phyloP scores from a whole-genome alignment of 2,888 invertebrate genomes.

The Hirudinaria manillensis region DNA sequence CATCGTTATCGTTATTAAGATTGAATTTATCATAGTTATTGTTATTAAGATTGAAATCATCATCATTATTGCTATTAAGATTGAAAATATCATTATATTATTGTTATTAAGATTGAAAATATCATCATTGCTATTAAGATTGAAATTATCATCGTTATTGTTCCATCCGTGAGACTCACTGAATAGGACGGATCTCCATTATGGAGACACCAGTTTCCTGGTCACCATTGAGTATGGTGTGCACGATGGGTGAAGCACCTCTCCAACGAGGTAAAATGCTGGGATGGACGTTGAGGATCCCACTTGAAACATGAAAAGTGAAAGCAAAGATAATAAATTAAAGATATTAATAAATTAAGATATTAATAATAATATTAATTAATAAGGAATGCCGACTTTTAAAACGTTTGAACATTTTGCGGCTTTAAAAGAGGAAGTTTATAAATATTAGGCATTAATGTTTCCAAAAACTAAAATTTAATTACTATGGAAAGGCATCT shows the following conservation, averaged over 20 bases:
- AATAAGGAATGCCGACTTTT: background rate
- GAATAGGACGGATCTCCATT: slow-evolving; percentile 67
- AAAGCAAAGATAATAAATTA: background rate
- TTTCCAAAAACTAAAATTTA: background rate
- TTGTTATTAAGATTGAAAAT: too few species aligned
- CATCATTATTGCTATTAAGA: too few species aligned
- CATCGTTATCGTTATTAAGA: too few species aligned
- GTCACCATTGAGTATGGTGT: slow-evolving; percentile 78
- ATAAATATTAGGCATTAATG: background rate
- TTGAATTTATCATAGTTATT: too few species aligned
- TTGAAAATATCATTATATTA: too few species aligned
- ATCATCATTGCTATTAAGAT: too few species aligned
- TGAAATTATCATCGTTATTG: too few species aligned
- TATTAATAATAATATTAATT: too few species aligned
- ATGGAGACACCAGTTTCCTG: slow-evolving; percentile 73
- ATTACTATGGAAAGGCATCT: slow-evolving; percentile 63
- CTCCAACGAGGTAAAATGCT: slow-evolving; percentile 85
- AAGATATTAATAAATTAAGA: background rate
- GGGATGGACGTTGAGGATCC: slow-evolving; percentile 87
- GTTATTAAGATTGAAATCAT: too few species aligned
- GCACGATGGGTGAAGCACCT: slow-evolving; percentile 83
- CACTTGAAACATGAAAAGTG: slow-evolving; percentile 52
- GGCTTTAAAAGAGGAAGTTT: background rate
- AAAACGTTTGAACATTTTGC: background rate
- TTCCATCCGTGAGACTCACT: slow-evolving; percentile 41